Base-by-base conservation (phyloP, 2,797 vertebrate species). In the Lycodopsis pacificus region DNA sequence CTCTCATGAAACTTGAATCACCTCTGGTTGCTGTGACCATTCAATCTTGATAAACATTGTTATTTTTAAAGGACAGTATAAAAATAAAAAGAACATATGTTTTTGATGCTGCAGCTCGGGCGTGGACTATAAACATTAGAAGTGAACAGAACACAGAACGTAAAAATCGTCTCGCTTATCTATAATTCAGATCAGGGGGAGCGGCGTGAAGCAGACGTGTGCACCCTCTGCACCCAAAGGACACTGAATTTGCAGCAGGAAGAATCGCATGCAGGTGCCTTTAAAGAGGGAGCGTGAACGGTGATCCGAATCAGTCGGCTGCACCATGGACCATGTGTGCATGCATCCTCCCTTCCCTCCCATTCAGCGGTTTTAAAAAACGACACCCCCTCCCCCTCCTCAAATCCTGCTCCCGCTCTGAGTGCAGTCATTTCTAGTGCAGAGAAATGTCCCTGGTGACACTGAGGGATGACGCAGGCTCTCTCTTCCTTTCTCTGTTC, bases 341-440 rank as follows among this genome's bases (percentile, higher is more conserved):
- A 82, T 59, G 84, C 79, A 53, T 91, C 76, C 75, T 80, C 84
- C 22, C 83, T 88, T 87, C 87, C 62, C 68, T 91, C 92, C 91
- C 90, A 91, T 93, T 93, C 91, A 93, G 91, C 88, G 88, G 88
- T 91, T 93, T 91, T 88, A 82, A 88, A 85, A 85, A 68, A 88
- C 86, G 65, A 15, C 27, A 1, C 27, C 27, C 56, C 25, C 77
- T 73, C 80, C 58, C 34, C 80, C 81, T 73, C 83, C 80, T 85
- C 76, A 90, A 91, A 89, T 83, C 87, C 89, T 75, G 83, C 86
- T 91, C 89, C 85, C 32, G 77, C 86, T 92, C 84, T 14, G 78
- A 92, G 93, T 93, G 93, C 93, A 94, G 92, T 94, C 93, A 92
- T 93, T 92, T 93, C 92, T 92, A 93, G 93, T 93, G 93, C 93